Percentiles rank a stretch among this genome's conserved stretches.
These are phyloP conservation scores for Lepeophtheirus salmonis DNA, from an alignment of 1,140 invertebrate species.

Conservation along the genomic window DNA sequence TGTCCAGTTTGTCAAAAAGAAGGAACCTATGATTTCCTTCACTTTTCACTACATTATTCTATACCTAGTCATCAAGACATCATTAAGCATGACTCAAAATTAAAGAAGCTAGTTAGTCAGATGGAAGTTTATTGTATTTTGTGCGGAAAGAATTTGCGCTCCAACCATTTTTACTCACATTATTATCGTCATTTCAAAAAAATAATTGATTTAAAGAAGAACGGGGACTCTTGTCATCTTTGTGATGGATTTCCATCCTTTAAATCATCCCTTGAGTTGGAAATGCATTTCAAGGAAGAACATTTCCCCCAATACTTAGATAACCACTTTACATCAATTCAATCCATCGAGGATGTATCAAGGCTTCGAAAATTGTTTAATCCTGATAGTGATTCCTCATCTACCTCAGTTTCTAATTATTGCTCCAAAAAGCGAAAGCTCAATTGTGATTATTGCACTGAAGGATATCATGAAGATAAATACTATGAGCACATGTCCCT, in stretches of 20 bases:
- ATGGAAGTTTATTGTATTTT: neutral
- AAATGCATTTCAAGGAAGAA: neutral
- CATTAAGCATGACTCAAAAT: neutral
- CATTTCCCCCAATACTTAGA: neutral
- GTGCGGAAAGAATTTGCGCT: neutral
- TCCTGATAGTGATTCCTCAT: neutral
- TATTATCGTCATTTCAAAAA: neutral
- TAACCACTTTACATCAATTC: neutral
- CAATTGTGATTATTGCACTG: neutral
- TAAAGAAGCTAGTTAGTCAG: neutral
- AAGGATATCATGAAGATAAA: neutral
- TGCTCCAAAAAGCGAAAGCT: neutral
- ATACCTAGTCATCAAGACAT: neutral
- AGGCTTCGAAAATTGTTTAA: neutral
- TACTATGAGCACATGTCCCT: slow-evolving; percentile 9
- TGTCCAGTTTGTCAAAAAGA: neutral
- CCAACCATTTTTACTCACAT: neutral
- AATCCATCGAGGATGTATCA: neutral
- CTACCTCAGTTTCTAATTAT: too few relatives aligned
- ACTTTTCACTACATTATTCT: neutral
- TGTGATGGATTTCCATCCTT: neutral
- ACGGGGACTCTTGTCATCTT: neutral
- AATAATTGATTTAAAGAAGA: neutral
- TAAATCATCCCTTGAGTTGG: neutral
- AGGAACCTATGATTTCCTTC: neutral